Evolutionary conservation across 1,140 invertebrate species (phyloP), one percentile per base, ranked within the genome.

Genomic region (Anastatus disparis): DNA sequence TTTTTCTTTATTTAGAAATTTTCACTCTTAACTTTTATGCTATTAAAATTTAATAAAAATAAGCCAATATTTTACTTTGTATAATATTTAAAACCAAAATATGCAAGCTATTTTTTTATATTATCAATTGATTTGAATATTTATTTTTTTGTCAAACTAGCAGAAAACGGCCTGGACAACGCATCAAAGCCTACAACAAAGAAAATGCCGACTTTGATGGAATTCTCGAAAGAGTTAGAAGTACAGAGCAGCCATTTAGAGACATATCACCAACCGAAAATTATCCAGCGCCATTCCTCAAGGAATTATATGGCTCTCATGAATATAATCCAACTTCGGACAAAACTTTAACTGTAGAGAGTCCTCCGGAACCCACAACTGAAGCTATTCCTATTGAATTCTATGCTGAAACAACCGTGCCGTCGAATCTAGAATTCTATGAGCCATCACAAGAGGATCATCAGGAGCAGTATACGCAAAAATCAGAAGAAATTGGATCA

Each of bases 391-490:
- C 63, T 0, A 10, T 35, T 9, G 63, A 67, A 29, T 72, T 35
- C 31, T 66, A 59, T 15, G 9, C 46, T 9, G 70, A 72, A 50
- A 72, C 70, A 2, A 67, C 70, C 0, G 8, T 62, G 13, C 1
- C 56, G 2, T 35, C 71, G 0, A 79, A 75, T 15, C 42, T 71
- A 8, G 79, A 81, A 26, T 82, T 80, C 22, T 73, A 70, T 40
- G 74, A 81, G 74, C 78, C 62, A 48, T 71, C 66, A 38, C 79
- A 64, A 4, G 76, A 75, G 0, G 31, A 65, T 61, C 70, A 50
- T 10, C 24, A 26, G 2, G 48, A 72, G 3, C 75, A 74, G 8
- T 74, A 71, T 29, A 46, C 69, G 13, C 64, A 69, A 27, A 66
- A 78, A 12, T 35, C 46, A 15, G 76, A 76, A 15, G 63, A 58